Evolutionary conservation across 2,113 vertebrate genomes (phyloP), one percentile per base, ranked within the genome.

Genomic region (Thalassoma bifasciatum): DNA sequence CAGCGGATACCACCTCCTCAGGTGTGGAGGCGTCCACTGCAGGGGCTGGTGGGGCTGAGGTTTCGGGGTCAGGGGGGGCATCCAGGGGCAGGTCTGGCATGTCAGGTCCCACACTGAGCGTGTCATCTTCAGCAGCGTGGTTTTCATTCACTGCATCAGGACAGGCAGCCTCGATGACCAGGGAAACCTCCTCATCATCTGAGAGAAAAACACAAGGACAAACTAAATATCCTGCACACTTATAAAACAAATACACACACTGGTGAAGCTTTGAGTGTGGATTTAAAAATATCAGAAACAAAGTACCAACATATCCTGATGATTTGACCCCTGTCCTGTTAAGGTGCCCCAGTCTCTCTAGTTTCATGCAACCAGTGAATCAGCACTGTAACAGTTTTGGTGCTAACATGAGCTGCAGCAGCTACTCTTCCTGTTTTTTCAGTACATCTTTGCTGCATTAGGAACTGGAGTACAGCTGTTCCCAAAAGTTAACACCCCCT

Each of bases 101-200:
- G 80, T 92, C 80, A 0, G 90, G 87, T 58, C 93, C 92, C 89
- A 93, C 40, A 58, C 91, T 92, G 53, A 92, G 80, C 26, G 93
- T 60, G 85, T 93, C 76, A 30, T 93, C 82, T 74, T 91, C 79
- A 84, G 91, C 74, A 52, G 36, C 49, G 1, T 89, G 61, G 79
- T 75, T 72, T 75, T 85, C 90, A 50, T 93, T 72, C 12, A 51
- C 77, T 17, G 73, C 54, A 14, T 92, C 91, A 21, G 88, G 85
- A 68, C 91, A 87, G 63, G 95, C 94, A n/a, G 93, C 82, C 77
- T 98, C 96, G 23, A 94, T 92, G 83, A 94, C 93, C 79, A 95
- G 83, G 16, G 97, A 97, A 13, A 96, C 85, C 69, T 99, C 98
- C 88, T 99, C 98, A 71, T 99, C 98, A 93, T 99, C 98, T 99